phyloP scores from a whole-genome alignment of 2,113 vertebrate genomes.

The Clupea harengus region DNA sequence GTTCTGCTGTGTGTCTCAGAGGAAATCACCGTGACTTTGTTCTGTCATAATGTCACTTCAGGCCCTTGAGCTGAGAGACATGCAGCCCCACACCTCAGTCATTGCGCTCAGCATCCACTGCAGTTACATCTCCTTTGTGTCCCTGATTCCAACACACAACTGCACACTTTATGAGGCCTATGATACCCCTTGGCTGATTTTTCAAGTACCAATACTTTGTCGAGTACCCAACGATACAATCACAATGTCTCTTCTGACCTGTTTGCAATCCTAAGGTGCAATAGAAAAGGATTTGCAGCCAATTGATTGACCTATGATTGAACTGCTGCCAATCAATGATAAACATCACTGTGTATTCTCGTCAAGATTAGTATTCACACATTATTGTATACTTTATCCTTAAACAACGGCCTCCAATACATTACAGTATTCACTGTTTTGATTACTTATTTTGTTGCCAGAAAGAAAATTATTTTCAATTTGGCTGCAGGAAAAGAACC shows the following conservation, averaged over 20 bases:
- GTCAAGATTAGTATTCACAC: not conserved
- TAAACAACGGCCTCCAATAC: not conserved
- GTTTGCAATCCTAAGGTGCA: not conserved
- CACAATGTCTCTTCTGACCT: not conserved
- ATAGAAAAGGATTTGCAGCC: not conserved
- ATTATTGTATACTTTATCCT: not conserved
- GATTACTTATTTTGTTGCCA: too few relatives aligned
- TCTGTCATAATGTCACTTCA: not conserved
- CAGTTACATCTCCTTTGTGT: not conserved
- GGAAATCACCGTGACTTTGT: not conserved
- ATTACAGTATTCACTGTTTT: too few relatives aligned
- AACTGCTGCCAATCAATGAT: not conserved
- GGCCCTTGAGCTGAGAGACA: not conserved
- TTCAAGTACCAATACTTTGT: too few relatives aligned
- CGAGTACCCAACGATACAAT: not conserved
- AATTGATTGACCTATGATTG: not conserved
- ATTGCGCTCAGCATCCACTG: not conserved
- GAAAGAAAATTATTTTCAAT: too few relatives aligned
- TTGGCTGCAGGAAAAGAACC: too few relatives aligned
- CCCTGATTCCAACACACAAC: not conserved
- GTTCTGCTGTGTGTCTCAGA: not conserved
- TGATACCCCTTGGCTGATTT: not conserved
- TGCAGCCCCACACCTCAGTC: not conserved
- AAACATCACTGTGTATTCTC: not conserved
- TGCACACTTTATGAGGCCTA: not conserved